These are phyloP conservation scores for Lydus trimaculatus DNA, from an alignment of 2,888 invertebrate genomes.

Conservation along the genomic window DNA sequence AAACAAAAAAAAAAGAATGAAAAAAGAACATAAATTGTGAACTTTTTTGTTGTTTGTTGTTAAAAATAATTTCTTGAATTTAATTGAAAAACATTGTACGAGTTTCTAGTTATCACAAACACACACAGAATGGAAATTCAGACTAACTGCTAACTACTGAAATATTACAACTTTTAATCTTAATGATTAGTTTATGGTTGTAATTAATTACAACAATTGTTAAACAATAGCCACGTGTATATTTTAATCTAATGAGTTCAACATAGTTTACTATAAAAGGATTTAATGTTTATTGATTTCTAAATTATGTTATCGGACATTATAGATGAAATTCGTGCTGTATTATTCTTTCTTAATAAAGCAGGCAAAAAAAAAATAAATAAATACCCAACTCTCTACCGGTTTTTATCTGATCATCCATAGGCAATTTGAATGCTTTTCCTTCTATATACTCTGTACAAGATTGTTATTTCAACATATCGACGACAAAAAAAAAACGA, in stretches of 20 bases:
- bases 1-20: neutral
- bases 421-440: slow-evolving; percentile 1
- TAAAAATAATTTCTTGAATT: neutral
- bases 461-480: neutral
- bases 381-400: neutral
- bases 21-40: too few relatives aligned
- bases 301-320: too few relatives aligned
- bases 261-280: neutral
- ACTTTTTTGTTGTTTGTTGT: too few relatives aligned
- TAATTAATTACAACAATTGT: neutral
- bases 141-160: neutral
- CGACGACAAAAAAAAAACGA: neutral
- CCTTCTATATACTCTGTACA: neutral
- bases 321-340: slow-evolving; percentile 6
- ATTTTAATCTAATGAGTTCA: slow-evolving; percentile 5
- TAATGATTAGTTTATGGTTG: neutral
- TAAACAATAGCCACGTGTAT: slow-evolving; percentile 1
- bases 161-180: neutral
- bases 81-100: neutral
- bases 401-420: slow-evolving; percentile 5
- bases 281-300: too few relatives aligned
- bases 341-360: neutral
- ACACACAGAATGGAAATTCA: neutral
- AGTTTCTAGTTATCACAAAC: neutral
- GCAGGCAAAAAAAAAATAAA: neutral